Evolutionary conservation across 2,888 invertebrate genomes (phyloP), one percentile per base, ranked within the genome.

Genomic region (Eilema griseolum): DNA sequence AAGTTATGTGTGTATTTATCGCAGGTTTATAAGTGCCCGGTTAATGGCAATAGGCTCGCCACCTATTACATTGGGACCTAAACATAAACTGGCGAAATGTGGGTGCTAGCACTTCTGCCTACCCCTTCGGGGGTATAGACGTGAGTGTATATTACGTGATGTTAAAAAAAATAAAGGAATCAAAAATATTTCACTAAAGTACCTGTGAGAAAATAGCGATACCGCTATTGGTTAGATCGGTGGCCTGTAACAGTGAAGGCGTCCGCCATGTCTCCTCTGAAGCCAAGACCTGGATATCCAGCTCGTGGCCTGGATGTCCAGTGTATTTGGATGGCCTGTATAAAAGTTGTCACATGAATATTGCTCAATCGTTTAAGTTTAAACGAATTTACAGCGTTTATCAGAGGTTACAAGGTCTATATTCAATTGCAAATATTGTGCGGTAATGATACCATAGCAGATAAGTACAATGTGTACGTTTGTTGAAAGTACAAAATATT

Each of bases 231-330:
- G 96, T 96, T 31, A 96, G 94, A 64, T 96, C 96, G 0, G 96
- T 96, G 1, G 98, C 98, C 81, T 98, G 95, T 70, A 98, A 92
- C 69, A 98, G 94, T 74, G 98, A 98, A 0, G 98, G 98, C 0
- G 98, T 98, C 70, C 98, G 97, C 98, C 98, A 98, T 0, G 98
- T 98, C 89, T 98, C 98, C 85, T 98, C 98, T 0, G 97, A 97
- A 0, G 98, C 98, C 71, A 98, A 92, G 37, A 98, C 97, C 86
- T 97, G 96, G 11, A 98, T 97, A 82, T 97, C 96, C 75, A 98
- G 91, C 79, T 96, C 96, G 86, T 98, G 97, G 61, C 96, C 95
- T 0, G 96, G 96, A 75, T 96, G 95, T 2, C 95, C 95, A 72
- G 96, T 96, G 66, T 97, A 97, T 70, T 93, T 93, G 12, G 94